phyloP scores from a whole-genome alignment of 1,140 invertebrate species.

The Campoletis sonorensis region DNA sequence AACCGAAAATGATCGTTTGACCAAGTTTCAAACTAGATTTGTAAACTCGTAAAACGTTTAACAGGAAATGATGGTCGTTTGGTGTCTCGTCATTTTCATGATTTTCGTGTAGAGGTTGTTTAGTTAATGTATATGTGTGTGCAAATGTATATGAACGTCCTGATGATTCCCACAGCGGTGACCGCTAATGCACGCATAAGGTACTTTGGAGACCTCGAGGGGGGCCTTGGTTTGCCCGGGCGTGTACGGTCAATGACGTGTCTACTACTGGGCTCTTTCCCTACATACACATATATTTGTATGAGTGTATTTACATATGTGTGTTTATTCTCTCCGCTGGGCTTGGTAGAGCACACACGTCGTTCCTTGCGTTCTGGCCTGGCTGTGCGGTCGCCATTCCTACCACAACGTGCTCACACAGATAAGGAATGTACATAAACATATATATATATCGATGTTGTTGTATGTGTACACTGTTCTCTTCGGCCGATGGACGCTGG shows the following conservation, averaged over 20 bases:
- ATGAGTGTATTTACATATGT: background rate
- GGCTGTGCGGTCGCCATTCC: conserved; percentile 9
- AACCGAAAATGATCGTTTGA: too few species aligned
- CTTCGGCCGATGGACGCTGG: conserved; percentile 55
- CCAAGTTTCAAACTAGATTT: too few species aligned
- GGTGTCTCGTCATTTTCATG: background rate
- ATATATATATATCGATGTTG: background rate
- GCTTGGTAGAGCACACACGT: conserved; percentile 38
- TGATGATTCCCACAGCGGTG: conserved; percentile 38
- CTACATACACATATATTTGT: background rate
- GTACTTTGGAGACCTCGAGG: conserved; percentile 38
- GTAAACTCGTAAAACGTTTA: background rate
- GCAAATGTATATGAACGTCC: background rate
- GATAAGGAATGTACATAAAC: background rate
- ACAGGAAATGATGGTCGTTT: background rate
- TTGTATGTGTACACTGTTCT: conserved; percentile 4
- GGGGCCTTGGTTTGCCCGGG: conserved; percentile 29
- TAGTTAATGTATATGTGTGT: background rate
- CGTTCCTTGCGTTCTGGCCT: conserved; percentile 19
- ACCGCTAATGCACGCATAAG: conserved; percentile 51
- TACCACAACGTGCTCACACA: background rate
- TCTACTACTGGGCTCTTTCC: conserved; percentile 16
- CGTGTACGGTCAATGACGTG: conserved; percentile 51
- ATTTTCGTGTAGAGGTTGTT: background rate
- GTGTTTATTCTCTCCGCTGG: conserved; percentile 14